These are phyloP conservation scores for Recurvirostra avosetta DNA, from an alignment of 2,113 vertebrate species.

Conservation along the genomic window DNA sequence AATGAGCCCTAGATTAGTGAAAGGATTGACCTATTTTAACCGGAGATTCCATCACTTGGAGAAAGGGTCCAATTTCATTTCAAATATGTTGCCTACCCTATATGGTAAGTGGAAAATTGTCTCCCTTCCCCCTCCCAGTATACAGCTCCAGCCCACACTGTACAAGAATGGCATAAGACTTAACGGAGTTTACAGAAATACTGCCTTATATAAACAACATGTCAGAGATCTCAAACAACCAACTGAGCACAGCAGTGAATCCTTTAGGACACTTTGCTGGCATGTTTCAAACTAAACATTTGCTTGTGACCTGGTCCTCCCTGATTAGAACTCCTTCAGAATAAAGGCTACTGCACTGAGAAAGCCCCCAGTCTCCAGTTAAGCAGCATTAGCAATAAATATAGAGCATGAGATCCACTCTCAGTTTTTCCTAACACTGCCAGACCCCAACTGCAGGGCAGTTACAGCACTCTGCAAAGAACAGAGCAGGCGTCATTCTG, in stretches of 20 bases:
- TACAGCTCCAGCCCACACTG: background rate
- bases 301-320: background rate
- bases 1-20: background rate
- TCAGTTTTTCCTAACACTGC: background rate
- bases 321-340: background rate
- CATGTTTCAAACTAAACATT: background rate
- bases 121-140: background rate
- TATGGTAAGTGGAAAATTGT: background rate
- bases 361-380: background rate
- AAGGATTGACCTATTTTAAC: background rate
- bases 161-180: background rate
- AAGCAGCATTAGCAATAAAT: background rate
- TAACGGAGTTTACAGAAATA: background rate
- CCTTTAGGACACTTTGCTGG: background rate
- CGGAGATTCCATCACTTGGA: background rate
- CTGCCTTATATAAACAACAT: background rate
- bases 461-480: background rate
- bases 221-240: background rate
- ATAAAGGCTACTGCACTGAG: background rate
- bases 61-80: background rate
- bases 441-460: background rate
- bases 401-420: background rate
- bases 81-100: background rate
- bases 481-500: background rate
- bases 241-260: background rate